phyloP scores from a whole-genome alignment of 2,113 vertebrate genomes.

The Aix galericulata region DNA sequence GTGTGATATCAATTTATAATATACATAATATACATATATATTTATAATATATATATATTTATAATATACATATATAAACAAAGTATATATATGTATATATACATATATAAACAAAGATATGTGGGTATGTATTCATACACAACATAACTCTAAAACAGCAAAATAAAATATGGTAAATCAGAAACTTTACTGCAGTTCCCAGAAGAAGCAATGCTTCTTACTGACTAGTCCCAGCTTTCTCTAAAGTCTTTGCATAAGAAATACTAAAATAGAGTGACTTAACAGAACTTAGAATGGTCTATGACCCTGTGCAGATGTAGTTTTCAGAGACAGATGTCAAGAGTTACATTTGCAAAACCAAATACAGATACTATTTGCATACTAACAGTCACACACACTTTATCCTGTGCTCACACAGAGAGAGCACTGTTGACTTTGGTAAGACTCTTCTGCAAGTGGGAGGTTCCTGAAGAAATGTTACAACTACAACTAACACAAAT shows the following conservation, averaged over 20 bases:
- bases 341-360: background rate
- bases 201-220: background rate
- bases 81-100: no score
- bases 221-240: background rate
- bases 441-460: background rate
- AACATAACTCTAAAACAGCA: background rate
- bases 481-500: background rate
- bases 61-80: no score
- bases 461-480: background rate
- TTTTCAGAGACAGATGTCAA: background rate
- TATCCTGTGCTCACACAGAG: background rate
- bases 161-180: background rate
- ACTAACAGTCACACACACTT: background rate
- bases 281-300: background rate
- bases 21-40: no score
- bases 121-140: background rate
- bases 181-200: background rate
- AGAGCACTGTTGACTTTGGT: background rate
- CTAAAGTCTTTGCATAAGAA: background rate
- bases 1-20: background rate
- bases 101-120: background rate
- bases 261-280: background rate
- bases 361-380: background rate
- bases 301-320: background rate
- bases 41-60: no score